Conservation (phyloP, 2,113 vertebrate species). For the Tyrannus savana region DNA sequence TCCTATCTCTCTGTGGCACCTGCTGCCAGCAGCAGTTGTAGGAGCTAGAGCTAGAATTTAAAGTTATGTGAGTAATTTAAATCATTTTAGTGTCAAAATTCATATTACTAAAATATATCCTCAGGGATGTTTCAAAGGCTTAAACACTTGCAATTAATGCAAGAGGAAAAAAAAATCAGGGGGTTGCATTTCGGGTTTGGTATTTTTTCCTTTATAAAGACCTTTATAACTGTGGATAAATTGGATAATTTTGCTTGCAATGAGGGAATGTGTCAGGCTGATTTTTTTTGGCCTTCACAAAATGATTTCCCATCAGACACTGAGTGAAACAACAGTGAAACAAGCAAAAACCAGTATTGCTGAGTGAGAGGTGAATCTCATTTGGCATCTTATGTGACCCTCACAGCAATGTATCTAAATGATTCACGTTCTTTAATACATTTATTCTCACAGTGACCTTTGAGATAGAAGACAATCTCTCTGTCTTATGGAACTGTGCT, state of each 20-base stretch:
- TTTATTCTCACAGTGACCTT: neutral
- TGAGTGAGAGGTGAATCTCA: neutral
- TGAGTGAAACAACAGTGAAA: neutral
- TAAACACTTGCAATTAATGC: neutral
- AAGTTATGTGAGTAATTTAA: neutral
- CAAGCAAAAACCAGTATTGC: neutral
- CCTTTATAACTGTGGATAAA: neutral
- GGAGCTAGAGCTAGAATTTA: neutral
- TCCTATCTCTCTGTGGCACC: neutral
- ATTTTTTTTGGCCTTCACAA: neutral
- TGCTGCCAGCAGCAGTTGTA: neutral
- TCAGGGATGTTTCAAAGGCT: neutral
- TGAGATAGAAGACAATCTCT: neutral
- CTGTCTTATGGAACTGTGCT: neutral
- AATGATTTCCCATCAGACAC: neutral
- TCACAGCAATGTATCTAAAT: neutral
- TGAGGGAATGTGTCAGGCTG: neutral
- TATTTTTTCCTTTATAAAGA: neutral
- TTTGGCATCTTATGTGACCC: neutral
- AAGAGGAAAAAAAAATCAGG: neutral
- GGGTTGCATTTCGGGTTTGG: fast-evolving
- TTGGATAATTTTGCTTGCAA: neutral
- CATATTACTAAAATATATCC: neutral
- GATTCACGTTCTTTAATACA: neutral
- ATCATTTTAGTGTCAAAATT: neutral